A percentile compares a stretch with the other conserved stretches of the same genome.
These are phyloP conservation scores for Solea senegalensis DNA, from an alignment of 2,113 vertebrate genomes.

Conservation along the genomic window DNA sequence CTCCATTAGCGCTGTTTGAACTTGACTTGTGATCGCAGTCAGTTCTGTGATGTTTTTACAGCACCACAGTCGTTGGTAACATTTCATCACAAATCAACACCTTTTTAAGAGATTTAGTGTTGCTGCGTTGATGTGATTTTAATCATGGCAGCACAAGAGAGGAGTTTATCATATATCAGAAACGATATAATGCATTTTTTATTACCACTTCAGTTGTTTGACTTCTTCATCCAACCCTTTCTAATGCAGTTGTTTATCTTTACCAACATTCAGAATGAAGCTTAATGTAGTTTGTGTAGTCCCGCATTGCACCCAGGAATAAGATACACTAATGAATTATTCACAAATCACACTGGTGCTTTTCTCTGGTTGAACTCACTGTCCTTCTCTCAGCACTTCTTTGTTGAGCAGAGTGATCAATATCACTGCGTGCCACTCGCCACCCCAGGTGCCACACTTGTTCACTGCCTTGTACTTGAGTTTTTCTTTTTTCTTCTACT, in stretches of 20 bases:
- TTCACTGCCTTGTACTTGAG: not conserved
- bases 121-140: not conserved
- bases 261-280: not conserved
- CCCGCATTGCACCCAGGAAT: constrained; percentile 33
- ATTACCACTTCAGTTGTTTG: no score
- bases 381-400: constrained; percentile 34
- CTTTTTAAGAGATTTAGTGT: not conserved
- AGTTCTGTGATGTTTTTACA: not conserved
- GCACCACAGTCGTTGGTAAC: not conserved
- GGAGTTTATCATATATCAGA: no score
- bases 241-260: constrained; percentile 2
- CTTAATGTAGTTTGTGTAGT: constrained; percentile 11
- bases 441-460: constrained; percentile 2
- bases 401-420: constrained; percentile 39
- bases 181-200: no score
- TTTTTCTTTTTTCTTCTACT: not conserved
- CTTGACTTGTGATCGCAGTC: not conserved
- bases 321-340: constrained; percentile 53
- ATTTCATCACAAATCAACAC: constrained; percentile 4
- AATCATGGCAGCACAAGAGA: no score
- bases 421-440: constrained; percentile 9
- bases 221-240: not conserved
- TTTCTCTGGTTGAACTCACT: constrained; percentile 29
- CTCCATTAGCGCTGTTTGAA: constrained; percentile 6
- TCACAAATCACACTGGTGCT: constrained; percentile 40